Conservation (phyloP, 1,140 invertebrate species). For the Coptotermes formosanus region DNA sequence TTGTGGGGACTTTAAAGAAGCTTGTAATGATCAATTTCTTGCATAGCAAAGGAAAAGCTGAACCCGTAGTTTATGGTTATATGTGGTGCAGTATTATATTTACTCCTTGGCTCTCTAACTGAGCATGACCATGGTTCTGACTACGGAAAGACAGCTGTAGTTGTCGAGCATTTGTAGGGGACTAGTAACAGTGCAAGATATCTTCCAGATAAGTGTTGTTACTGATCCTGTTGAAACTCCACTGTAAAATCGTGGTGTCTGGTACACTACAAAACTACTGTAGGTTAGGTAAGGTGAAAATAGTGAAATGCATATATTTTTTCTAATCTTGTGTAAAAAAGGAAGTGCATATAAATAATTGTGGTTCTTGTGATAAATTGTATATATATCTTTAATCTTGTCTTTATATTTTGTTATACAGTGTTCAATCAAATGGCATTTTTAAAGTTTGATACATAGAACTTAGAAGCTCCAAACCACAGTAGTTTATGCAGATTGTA, state of each 20-base stretch:
- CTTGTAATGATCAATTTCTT: not conserved
- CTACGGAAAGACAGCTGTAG: not conserved
- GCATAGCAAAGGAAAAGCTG: not conserved
- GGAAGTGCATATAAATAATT: not conserved
- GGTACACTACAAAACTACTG: not conserved
- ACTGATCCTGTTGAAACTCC: not conserved
- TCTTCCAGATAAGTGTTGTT: not conserved
- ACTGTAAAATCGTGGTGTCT: not conserved
- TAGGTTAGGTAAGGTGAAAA: not conserved
- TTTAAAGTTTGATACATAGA: not conserved
- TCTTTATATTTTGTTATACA: not conserved
- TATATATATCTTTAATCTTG: not conserved
- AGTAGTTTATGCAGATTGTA: not conserved
- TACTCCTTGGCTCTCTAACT: not conserved
- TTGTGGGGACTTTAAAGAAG: not conserved
- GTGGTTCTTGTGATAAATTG: not conserved
- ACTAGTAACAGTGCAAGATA: not conserved
- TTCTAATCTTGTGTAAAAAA: not conserved
- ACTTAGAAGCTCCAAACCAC: not conserved
- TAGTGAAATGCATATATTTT: not conserved
- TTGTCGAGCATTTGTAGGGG: not conserved
- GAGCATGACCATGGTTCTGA: not conserved
- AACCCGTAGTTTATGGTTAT: not conserved
- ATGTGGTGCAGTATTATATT: constrained; percentile 12
- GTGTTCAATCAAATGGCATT: not conserved